A percentile compares a stretch with the other conserved stretches of the same genome.
These are phyloP conservation scores for Chelon labrosus DNA, from an alignment of 2,797 vertebrate genomes.

Conservation along the genomic window DNA sequence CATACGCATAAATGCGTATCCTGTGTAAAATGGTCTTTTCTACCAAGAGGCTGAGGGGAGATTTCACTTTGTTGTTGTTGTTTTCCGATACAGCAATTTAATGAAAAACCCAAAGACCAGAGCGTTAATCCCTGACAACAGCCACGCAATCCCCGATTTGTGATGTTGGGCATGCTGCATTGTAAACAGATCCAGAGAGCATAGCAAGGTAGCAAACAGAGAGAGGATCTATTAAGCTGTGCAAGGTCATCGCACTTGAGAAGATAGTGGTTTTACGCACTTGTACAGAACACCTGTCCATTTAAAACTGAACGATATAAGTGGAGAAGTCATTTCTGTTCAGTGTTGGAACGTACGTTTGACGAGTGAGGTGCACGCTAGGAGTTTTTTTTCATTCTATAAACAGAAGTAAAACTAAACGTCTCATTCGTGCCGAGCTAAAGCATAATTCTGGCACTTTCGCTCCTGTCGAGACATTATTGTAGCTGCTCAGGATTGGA, in stretches of 20 bases:
- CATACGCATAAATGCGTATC: constrained; percentile 27
- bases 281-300: constrained; percentile 33
- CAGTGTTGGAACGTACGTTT: constrained; percentile 18
- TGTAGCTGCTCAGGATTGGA: constrained; percentile 60
- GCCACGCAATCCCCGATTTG: constrained; percentile 78
- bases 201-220: constrained; percentile 56
- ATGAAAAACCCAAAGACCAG: constrained; percentile 74
- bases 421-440: constrained; percentile 28
- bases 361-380: constrained; percentile 9
- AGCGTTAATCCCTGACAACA: constrained; percentile 77
- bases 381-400: constrained; percentile 16
- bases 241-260: constrained; percentile 69
- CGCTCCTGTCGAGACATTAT: constrained; percentile 48
- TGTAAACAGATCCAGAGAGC: constrained; percentile 73
- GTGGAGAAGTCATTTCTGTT: constrained; percentile 15
- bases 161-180: constrained; percentile 77
- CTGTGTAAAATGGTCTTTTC: constrained; percentile 43
- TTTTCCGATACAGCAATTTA: constrained; percentile 73
- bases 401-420: constrained; percentile 48
- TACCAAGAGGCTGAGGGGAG: constrained; percentile 40
- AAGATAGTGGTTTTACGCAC: constrained; percentile 11
- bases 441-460: constrained; percentile 46
- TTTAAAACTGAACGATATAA: constrained; percentile 38
- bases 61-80: constrained; percentile 41
- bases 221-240: constrained; percentile 61